Base-by-base conservation (phyloP, 2,888 invertebrate genomes). In the Mythimna loreyi region DNA sequence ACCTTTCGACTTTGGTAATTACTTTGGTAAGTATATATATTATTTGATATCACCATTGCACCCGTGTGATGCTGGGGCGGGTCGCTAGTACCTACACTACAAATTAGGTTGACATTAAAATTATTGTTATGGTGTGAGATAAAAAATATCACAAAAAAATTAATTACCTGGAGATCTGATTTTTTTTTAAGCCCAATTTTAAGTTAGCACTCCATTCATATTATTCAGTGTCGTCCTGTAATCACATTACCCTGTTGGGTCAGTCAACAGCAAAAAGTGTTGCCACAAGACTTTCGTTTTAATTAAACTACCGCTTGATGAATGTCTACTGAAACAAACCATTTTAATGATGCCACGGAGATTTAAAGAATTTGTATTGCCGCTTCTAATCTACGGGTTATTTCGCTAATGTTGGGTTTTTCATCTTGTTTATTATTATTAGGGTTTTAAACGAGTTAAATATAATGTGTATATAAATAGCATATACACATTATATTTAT, bases 261-360 rank as follows among this genome's bases (percentile, higher is more conserved):
- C 85, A 86, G 84, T 83, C 84, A 77, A 86, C 82, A 75, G 82
- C 74, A 85, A 85, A 81, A 85, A 82, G 75, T 83, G 85, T 83
- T 79, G 82, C 86, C 83, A 72, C 85, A 86, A 86, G 85, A 85
- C 83, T 85, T 83, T 84, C 84, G 77, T 88, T 90, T 90, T 90
- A 91, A 91, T 91, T 89, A 90, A 90, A 90, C 83, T 87, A 86
- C 82, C 83, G 79, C 82, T 83, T 87, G 87, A 90, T 89, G 83
- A 86, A 91, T 87, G 85, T 86, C 82, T 85, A 78, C 85, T 82
- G 82, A 85, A 88, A 87, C 84, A 87, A 87, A 87, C 81, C 77
- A 82, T 86, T 90, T 87, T 87, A 90, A 88, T 87, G 86, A 86
- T 75, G 84, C 81, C 75, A 68, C 75, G 75, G 82, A 81, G 79